Percentiles rank a stretch among this genome's conserved stretches.
Evolutionary conservation across 2,113 vertebrate genomes (phyloP).

Genomic region (Sylvietta virens): DNA sequence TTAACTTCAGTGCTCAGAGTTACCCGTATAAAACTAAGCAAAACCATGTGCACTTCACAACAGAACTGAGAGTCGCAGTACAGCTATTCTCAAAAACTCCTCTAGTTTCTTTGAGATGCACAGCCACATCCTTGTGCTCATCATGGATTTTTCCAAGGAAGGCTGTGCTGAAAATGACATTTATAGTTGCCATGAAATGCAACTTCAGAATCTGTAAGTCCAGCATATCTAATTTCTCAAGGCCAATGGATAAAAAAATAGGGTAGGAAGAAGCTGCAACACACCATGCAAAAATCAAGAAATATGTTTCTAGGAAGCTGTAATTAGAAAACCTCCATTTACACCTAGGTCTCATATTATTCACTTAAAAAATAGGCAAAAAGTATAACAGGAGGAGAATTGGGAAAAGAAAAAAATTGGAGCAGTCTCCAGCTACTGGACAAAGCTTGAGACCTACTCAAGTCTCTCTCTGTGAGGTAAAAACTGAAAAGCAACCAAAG

Average conservation of each 20-base stretch:
- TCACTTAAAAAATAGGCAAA: background rate
- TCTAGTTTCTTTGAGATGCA: background rate
- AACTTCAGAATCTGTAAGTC: background rate
- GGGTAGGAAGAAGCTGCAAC: background rate
- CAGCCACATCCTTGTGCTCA: background rate
- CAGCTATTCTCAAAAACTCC: background rate
- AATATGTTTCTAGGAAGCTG: background rate
- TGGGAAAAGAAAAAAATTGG: background rate
- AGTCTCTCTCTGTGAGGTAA: background rate
- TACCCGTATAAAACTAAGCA: background rate
- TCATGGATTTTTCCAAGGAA: background rate
- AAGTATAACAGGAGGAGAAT: background rate
- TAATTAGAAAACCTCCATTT: background rate
- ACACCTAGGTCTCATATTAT: background rate
- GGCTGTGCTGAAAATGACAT: background rate
- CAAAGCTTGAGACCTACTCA: background rate
- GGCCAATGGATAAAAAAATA: background rate
- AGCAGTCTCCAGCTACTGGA: fast-evolving
- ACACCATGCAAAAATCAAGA: background rate
- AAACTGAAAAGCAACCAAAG: background rate
- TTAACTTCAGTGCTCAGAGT: background rate
- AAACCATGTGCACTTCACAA: background rate
- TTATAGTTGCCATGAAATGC: background rate
- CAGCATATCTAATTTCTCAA: background rate
- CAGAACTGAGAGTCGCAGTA: background rate